Conservation (phyloP, 2,888 invertebrate species). For the Athalia circularis region DNA sequence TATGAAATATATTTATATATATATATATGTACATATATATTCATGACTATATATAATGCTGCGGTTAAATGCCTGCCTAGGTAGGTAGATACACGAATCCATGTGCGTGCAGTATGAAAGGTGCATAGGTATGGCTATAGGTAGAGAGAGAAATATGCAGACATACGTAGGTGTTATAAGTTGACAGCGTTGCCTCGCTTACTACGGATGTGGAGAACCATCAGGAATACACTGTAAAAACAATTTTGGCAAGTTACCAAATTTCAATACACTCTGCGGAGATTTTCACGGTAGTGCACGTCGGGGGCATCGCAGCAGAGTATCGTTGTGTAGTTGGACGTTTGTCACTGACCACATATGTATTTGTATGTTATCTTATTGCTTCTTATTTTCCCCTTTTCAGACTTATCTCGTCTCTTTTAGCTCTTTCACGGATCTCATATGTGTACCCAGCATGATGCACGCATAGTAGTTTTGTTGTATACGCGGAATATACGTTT, state of each 20-base stretch:
- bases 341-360: constrained; percentile 22
- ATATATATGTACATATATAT: too few species aligned
- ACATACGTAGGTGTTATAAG: constrained; percentile 10
- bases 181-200: constrained; percentile 32
- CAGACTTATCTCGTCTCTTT: background rate
- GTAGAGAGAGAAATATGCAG: constrained; percentile 16
- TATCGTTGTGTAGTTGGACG: constrained; percentile 9
- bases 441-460: too few species aligned
- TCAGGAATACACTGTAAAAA: constrained; percentile 3
- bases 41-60: too few species aligned
- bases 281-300: background rate
- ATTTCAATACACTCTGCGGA: constrained; percentile 4
- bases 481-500: too few species aligned
- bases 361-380: constrained; percentile 25
- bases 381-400: constrained; percentile 21
- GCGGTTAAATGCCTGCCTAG: too few species aligned
- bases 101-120: background rate
- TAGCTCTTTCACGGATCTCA: too few species aligned
- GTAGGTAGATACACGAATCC: background rate
- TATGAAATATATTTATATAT: too few species aligned
- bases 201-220: constrained; percentile 18
- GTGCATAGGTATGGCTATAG: background rate
- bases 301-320: constrained; percentile 23
- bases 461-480: too few species aligned
- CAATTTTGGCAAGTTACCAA: constrained; percentile 32